Evolutionary conservation across 2,888 invertebrate genomes (phyloP).

Genomic region (Tetragonula carbonaria): DNA sequence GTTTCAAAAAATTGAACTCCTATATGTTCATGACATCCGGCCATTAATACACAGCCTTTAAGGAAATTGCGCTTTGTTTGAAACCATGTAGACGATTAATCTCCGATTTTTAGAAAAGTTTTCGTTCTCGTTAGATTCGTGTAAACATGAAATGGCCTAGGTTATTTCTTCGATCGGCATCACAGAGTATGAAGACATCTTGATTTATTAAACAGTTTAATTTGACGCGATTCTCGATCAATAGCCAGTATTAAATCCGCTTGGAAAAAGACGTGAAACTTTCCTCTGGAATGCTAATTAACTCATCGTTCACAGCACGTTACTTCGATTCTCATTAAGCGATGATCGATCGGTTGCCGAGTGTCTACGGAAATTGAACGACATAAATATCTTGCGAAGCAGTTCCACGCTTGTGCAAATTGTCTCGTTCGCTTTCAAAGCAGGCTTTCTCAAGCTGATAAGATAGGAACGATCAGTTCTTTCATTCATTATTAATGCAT

Average conservation of each 20-base stretch:
- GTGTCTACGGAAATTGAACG: conserved; percentile 48
- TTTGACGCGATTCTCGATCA: conserved; percentile 51
- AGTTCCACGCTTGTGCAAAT: conserved; percentile 49
- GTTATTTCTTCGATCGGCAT: conserved; percentile 23
- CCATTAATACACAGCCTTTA: conserved; percentile 26
- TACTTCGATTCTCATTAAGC: conserved; percentile 67
- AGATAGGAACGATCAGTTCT: neutral
- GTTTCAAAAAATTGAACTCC: neutral
- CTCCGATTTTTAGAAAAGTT: conserved; percentile 13
- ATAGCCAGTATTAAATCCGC: conserved; percentile 25
- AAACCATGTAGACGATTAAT: conserved; percentile 26
- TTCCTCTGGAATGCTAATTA: conserved; percentile 70
- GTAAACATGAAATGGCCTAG: neutral
- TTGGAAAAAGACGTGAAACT: conserved; percentile 27
- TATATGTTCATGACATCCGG: conserved; percentile 12
- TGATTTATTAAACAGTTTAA: conserved; percentile 54
- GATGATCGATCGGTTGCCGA: conserved; percentile 67
- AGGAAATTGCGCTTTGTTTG: neutral
- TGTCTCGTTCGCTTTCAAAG: conserved; percentile 32
- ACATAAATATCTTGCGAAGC: conserved; percentile 55
- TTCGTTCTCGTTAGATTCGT: neutral
- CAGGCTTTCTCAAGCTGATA: neutral
- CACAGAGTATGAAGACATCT: conserved; percentile 41
- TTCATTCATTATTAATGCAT: neutral
- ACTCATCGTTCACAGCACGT: conserved; percentile 60